A percentile compares a stretch with the other conserved stretches of the same genome.
Evolutionary conservation across 2,797 vertebrate species (phyloP).

Genomic region (Serranus cabrilla): DNA sequence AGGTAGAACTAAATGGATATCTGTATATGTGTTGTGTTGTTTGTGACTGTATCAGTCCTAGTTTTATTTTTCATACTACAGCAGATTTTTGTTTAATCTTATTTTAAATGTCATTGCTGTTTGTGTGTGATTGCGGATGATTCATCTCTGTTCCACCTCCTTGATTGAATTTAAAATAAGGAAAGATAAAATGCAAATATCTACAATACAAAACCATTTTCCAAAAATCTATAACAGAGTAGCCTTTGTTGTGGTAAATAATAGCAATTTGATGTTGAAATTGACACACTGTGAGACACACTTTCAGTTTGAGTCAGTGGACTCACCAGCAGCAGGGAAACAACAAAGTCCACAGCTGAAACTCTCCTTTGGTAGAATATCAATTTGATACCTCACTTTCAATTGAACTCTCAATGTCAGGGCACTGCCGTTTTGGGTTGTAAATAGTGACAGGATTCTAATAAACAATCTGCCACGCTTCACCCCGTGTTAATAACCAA

Average conservation of each 20-base stretch:
- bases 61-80: background rate
- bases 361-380: constrained; percentile 68
- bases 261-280: constrained; percentile 47
- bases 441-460: constrained; percentile 87
- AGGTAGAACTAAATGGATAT: background rate
- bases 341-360: constrained; percentile 44
- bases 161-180: constrained; percentile 31
- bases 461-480: constrained; percentile 87
- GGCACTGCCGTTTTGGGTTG: constrained; percentile 72
- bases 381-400: constrained; percentile 75
- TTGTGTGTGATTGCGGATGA: constrained; percentile 28
- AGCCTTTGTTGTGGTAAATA: constrained; percentile 32
- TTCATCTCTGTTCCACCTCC: constrained; percentile 6
- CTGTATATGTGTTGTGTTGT: background rate
- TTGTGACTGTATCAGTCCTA: background rate
- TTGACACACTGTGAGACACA: constrained; percentile 26
- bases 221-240: background rate
- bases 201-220: constrained; percentile 10
- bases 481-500: constrained; percentile 85
- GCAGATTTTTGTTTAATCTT: constrained; percentile 2
- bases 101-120: constrained; percentile 37
- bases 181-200: constrained; percentile 14
- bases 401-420: constrained; percentile 84
- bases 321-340: constrained; percentile 51
- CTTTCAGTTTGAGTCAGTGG: constrained; percentile 13